A percentile compares a stretch with the other conserved stretches of the same genome.
phyloP scores from a whole-genome alignment of 2,888 invertebrate species.

The Pantelozetes paolii region DNA sequence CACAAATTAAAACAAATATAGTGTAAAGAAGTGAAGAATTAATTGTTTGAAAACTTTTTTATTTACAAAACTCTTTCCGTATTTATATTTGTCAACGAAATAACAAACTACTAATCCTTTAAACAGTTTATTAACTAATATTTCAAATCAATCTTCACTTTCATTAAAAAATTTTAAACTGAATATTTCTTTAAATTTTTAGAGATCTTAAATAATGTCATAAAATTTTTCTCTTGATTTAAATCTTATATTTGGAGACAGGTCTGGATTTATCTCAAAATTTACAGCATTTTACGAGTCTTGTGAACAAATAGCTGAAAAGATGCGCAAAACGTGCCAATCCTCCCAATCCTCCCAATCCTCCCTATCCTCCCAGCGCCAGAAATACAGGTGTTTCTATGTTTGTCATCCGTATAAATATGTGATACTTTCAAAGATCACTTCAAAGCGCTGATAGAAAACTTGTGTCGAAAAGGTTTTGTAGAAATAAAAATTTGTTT shows the following conservation, averaged over 20 bases:
- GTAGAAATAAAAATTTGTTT: too few species aligned
- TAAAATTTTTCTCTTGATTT: too few species aligned
- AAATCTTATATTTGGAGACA: not conserved
- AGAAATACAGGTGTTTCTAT: not conserved
- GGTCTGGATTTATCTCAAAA: not conserved
- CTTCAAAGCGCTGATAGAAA: not conserved
- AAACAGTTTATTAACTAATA: not conserved
- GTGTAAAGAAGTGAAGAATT: too few species aligned
- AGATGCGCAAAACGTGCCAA: not conserved
- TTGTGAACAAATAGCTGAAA: not conserved
- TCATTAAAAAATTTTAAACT: not conserved
- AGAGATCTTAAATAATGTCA: not conserved
- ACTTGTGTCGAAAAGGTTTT: too few species aligned
- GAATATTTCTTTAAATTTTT: not conserved
- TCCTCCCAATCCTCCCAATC: not conserved
- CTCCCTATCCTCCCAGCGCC: not conserved
- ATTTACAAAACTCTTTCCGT: too few species aligned
- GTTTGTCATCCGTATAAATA: not conserved
- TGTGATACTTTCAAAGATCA: not conserved
- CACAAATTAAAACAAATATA: too few species aligned
- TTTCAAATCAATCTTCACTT: not conserved
- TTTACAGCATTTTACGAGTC: not conserved
- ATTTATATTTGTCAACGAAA: too few species aligned
- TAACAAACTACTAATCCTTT: too few species aligned
- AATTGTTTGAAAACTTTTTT: too few species aligned